Conservation (phyloP, 2,888 invertebrate genomes). For the Anodontia alba region DNA sequence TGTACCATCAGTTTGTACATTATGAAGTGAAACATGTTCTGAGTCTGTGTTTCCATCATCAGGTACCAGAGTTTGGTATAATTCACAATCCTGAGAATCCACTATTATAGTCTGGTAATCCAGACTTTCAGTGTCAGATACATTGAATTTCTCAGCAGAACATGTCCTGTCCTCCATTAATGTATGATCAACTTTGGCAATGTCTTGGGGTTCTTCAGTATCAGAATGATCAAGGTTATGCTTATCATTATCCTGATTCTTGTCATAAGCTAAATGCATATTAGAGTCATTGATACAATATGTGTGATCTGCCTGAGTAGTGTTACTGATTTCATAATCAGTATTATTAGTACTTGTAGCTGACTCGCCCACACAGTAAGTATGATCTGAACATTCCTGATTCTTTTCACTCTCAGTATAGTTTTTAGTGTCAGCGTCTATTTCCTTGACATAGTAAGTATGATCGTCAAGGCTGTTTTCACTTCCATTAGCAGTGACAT, state of each 20-base stretch:
- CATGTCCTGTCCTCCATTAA: background rate
- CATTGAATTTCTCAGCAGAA: background rate
- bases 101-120: background rate
- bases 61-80: background rate
- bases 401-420: background rate
- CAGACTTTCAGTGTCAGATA: background rate
- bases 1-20: background rate
- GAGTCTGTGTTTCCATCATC: background rate
- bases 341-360: background rate
- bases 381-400: background rate
- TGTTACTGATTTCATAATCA: background rate
- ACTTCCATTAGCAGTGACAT: background rate
- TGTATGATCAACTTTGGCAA: background rate
- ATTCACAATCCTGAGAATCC: background rate
- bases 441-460: background rate
- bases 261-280: background rate
- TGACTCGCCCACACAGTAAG: background rate
- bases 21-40: background rate
- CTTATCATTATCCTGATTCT: background rate
- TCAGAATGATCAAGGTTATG: too few species aligned
- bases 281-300: background rate
- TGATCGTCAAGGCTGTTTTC: background rate
- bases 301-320: background rate
- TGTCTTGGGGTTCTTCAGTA: background rate
- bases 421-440: background rate